phyloP scores from a whole-genome alignment of 2,113 vertebrate genomes.

The Brienomyrus brachyistius region DNA sequence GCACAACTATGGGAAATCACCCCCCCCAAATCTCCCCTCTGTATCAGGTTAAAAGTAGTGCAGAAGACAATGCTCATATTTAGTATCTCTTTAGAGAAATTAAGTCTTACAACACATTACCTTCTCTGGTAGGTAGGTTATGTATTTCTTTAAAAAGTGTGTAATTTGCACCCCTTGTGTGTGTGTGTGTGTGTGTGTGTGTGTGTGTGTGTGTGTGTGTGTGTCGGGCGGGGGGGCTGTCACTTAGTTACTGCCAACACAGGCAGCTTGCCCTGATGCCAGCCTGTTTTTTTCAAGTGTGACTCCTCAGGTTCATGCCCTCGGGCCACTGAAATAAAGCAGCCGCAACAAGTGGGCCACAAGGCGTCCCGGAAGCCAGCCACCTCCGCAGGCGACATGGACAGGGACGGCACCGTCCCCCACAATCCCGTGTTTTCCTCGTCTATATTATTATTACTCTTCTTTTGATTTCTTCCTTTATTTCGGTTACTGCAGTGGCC shows the following conservation, averaged over 20 bases:
- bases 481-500: slow-evolving; percentile 24
- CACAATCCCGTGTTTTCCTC: neutral
- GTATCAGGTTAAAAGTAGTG: neutral
- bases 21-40: neutral
- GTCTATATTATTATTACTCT: neutral
- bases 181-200: neutral
- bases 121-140: neutral
- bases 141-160: neutral
- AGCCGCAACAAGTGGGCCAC: neutral
- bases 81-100: slow-evolving; percentile 5
- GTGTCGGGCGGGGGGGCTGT: too few relatives aligned
- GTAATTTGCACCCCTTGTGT: neutral
- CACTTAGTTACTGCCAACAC: too few relatives aligned
- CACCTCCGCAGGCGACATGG: slow-evolving; percentile 16
- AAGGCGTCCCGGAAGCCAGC: slow-evolving; percentile 30
- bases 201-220: neutral
- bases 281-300: neutral
- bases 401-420: slow-evolving; percentile 31
- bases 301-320: neutral
- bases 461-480: slow-evolving; percentile 12
- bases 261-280: neutral
- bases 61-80: neutral
- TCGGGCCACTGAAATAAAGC: neutral
- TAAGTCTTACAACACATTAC: slow-evolving; percentile 14
- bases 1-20: slow-evolving; percentile 25